phyloP scores from a whole-genome alignment of 2,113 vertebrate genomes.

The Kryptolebias marmoratus region DNA sequence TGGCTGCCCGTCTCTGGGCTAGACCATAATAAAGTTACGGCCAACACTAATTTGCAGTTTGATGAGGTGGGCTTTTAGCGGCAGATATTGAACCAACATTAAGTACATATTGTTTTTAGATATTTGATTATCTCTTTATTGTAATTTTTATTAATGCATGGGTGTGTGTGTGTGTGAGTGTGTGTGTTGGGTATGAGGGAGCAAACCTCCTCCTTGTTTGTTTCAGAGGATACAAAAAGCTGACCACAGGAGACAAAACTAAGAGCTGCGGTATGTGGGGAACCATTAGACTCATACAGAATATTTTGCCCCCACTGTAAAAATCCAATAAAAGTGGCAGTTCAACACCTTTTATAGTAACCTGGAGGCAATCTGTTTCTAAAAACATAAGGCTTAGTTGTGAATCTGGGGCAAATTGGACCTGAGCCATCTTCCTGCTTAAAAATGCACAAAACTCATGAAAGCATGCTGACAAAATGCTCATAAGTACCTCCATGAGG shows the following conservation, averaged over 20 bases:
- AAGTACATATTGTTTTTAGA: constrained; percentile 84
- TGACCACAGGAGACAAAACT: constrained; percentile 52
- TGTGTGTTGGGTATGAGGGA: not conserved
- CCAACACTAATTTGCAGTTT: constrained; percentile 82
- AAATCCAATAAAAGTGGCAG: constrained; percentile 74
- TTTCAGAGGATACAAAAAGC: constrained; percentile 44
- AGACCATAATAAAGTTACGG: constrained; percentile 83
- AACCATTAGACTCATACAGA: constrained; percentile 63
- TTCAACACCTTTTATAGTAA: constrained; percentile 73
- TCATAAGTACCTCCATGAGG: constrained; percentile 24
- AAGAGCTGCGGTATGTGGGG: constrained; percentile 52
- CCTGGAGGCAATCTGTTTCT: constrained; percentile 65
- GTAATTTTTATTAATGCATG: constrained; percentile 83
- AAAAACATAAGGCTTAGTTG: constrained; percentile 60
- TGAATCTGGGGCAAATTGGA: constrained; percentile 68
- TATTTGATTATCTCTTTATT: constrained; percentile 83
- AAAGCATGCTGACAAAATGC: not conserved
- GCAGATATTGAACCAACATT: constrained; percentile 77
- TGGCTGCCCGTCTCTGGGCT: constrained; percentile 75
- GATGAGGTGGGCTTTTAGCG: constrained; percentile 83
- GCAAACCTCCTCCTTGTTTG: constrained; percentile 28
- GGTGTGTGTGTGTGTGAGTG: constrained; percentile 48
- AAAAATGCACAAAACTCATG: constrained; percentile 16
- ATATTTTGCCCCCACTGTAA: constrained; percentile 67
- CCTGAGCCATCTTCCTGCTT: constrained; percentile 50